These are phyloP conservation scores for Python bivittatus DNA, from an alignment of 2,113 vertebrate genomes.

Conservation along the genomic window DNA sequence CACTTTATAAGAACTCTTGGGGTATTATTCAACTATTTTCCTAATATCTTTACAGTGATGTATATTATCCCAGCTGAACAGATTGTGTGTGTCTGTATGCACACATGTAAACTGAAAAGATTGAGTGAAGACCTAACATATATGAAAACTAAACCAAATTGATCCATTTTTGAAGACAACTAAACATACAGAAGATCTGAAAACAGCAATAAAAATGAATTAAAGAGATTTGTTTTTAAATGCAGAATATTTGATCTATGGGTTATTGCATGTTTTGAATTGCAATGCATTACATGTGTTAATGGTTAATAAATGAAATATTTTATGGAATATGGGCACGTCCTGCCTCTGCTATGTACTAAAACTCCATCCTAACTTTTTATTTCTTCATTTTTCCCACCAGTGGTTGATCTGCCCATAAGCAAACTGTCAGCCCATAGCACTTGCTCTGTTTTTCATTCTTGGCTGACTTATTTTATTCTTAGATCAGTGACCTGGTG, in stretches of 20 bases:
- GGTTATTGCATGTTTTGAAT: background rate
- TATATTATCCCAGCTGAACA: background rate
- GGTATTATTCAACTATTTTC: background rate
- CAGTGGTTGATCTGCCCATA: background rate
- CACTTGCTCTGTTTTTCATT: background rate
- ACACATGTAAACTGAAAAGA: background rate
- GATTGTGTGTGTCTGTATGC: background rate
- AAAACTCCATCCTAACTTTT: background rate
- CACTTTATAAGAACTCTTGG: background rate
- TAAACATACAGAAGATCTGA: background rate
- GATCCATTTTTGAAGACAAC: background rate
- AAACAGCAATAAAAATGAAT: background rate
- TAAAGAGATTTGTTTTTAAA: background rate
- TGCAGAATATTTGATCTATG: background rate
- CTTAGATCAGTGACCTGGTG: background rate
- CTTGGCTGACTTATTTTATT: background rate
- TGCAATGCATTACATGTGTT: background rate
- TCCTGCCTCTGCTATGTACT: background rate
- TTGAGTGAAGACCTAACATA: background rate
- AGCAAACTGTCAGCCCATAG: background rate
- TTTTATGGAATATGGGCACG: background rate
- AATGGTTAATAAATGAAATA: background rate
- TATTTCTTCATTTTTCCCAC: background rate
- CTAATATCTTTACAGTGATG: background rate
- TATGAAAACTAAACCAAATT: background rate